Conservation (phyloP, 2,888 invertebrate genomes). For the Melikaiella ostensackeni region DNA sequence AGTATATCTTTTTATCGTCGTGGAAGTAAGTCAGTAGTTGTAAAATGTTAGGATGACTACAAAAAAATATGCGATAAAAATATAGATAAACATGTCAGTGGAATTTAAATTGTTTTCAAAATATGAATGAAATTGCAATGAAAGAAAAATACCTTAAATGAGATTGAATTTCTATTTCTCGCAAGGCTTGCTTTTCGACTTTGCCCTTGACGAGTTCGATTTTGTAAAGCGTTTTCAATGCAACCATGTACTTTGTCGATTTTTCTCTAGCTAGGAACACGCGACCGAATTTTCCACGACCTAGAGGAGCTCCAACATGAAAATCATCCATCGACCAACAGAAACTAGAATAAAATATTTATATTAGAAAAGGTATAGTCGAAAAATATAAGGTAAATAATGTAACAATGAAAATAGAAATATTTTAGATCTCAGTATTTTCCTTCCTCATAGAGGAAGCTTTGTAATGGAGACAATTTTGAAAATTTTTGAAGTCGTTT, state of each 20-base stretch:
- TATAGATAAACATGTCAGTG: neutral
- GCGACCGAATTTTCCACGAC: slow-evolving; percentile 98
- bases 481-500: too few species aligned
- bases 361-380: neutral
- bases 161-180: slow-evolving; percentile 98
- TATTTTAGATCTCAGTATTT: too few species aligned
- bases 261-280: slow-evolving; percentile 97
- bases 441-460: too few species aligned
- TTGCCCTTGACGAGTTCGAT: slow-evolving; percentile 90
- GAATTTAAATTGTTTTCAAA: neutral
- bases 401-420: neutral
- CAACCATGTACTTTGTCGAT: slow-evolving; percentile 89
- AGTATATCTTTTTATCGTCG: slow-evolving; percentile 93
- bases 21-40: slow-evolving; percentile 97
- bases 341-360: slow-evolving; percentile 47
- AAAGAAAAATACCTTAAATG: slow-evolving; percentile 82
- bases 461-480: too few species aligned
- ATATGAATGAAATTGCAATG: neutral
- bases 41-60: slow-evolving; percentile 94
- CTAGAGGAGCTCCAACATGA: slow-evolving; percentile 94
- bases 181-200: slow-evolving; percentile 92
- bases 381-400: neutral
- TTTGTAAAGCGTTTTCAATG: slow-evolving; percentile 94
- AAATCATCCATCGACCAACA: slow-evolving; percentile 91
- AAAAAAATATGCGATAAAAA: slow-evolving; percentile 50